A percentile compares a stretch with the other conserved stretches of the same genome.
Evolutionary conservation across 37 sponge, comb jelly and placozoan genomes (phyloP).

Genomic region (Spongilla lacustris): DNA sequence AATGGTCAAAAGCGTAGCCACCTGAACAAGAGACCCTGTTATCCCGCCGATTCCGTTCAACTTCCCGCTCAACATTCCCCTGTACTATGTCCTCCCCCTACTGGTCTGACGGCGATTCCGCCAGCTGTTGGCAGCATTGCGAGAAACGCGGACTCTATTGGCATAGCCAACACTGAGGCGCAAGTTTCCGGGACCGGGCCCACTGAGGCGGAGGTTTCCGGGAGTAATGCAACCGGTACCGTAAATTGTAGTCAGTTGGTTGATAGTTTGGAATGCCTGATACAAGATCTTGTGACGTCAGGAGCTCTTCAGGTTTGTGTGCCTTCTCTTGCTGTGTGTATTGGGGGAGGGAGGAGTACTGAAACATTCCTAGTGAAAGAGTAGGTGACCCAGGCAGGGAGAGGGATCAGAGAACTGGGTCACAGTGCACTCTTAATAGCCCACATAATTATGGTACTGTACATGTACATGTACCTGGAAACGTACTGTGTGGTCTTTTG

Average conservation of each 20-base stretch:
- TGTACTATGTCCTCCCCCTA: background rate
- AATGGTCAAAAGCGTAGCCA: background rate
- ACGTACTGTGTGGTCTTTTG: too few species aligned
- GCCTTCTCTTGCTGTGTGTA: background rate
- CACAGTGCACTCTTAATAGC: too few species aligned
- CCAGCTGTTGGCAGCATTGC: background rate
- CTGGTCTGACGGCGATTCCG: background rate
- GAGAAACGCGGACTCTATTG: background rate
- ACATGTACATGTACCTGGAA: too few species aligned
- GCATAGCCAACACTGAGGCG: background rate
- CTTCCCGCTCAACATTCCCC: background rate
- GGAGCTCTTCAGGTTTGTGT: background rate
- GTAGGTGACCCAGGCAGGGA: too few species aligned
- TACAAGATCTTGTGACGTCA: background rate
- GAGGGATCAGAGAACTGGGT: too few species aligned
- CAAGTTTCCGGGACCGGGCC: too few species aligned
- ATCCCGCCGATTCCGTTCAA: background rate
- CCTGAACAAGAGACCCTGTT: slow-evolving; percentile 31
- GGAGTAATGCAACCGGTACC: background rate
- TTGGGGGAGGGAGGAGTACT: background rate
- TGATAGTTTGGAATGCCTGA: background rate
- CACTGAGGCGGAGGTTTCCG: background rate
- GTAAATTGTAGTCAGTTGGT: background rate
- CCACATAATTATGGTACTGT: too few species aligned
- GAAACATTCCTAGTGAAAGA: too few species aligned